A percentile compares a stretch with the other conserved stretches of the same genome.
These are phyloP conservation scores for Poeciliopsis infans DNA, from an alignment of 2,797 vertebrate genomes.

Conservation along the genomic window DNA sequence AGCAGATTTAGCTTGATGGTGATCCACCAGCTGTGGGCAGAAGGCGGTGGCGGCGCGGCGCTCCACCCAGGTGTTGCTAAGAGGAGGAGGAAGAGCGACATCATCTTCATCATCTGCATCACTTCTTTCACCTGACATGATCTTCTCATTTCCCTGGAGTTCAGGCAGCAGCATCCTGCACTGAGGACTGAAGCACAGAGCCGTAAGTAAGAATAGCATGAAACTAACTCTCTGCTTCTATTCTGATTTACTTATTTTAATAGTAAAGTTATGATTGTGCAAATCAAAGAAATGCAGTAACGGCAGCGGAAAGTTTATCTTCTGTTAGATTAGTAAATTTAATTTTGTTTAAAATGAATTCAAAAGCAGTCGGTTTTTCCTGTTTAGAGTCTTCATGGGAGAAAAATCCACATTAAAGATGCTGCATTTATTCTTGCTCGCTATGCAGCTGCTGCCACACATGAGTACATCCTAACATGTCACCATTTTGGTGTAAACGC, in stretches of 20 bases:
- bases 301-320: neutral
- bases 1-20: neutral
- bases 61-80: conserved; percentile 57
- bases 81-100: conserved; percentile 45
- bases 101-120: conserved; percentile 28
- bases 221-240: neutral
- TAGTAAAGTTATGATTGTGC: neutral
- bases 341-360: neutral
- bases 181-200: conserved; percentile 40
- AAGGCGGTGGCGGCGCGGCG: conserved; percentile 15
- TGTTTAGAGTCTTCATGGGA: neutral
- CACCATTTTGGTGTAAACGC: conserved; percentile 74
- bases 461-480: conserved; percentile 50
- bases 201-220: conserved; percentile 49
- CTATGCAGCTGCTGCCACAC: conserved; percentile 26
- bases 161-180: conserved; percentile 43
- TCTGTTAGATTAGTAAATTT: neutral
- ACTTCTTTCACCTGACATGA: conserved; percentile 52
- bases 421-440: conserved; percentile 5
- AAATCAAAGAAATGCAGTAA: neutral
- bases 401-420: neutral
- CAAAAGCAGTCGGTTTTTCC: neutral
- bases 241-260: neutral
- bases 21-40: conserved; percentile 15
- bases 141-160: conserved; percentile 25